Evolutionary conservation across 2,888 invertebrate species (phyloP).

Genomic region (Eupithecia exiguata): DNA sequence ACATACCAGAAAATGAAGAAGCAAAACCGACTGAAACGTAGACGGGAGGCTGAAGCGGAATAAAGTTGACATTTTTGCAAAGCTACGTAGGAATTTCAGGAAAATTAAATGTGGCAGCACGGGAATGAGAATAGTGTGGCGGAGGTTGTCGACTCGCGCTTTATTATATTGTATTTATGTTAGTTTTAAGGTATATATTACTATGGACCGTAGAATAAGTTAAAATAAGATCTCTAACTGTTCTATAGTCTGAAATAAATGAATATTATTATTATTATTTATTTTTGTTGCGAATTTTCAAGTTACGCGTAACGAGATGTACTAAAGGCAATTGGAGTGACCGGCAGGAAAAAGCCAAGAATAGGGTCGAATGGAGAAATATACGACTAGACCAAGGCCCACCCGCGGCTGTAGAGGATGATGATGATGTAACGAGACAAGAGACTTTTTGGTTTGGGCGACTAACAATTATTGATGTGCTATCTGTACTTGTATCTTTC

Average conservation of each 20-base stretch:
- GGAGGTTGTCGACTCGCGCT: constrained; percentile 47
- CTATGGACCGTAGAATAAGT: too few species aligned
- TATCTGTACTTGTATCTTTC: constrained; percentile 17
- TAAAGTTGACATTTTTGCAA: constrained; percentile 84
- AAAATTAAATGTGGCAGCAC: constrained; percentile 84
- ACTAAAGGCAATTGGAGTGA: too few species aligned
- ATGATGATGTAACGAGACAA: too few species aligned
- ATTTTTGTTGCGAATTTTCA: constrained; percentile 65
- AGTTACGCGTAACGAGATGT: constrained; percentile 34
- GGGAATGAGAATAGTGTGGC: constrained; percentile 81
- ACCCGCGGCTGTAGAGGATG: too few species aligned
- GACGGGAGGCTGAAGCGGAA: constrained; percentile 79
- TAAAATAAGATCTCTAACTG: too few species aligned
- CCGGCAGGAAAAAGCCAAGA: too few species aligned
- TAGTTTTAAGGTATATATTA: too few species aligned
- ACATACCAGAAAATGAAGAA: constrained; percentile 81
- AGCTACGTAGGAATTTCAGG: constrained; percentile 83
- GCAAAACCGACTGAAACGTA: constrained; percentile 78
- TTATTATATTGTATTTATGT: too few species aligned
- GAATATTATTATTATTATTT: too few species aligned
- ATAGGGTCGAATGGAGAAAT: too few species aligned
- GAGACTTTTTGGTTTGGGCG: constrained; percentile 15
- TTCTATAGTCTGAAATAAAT: too few species aligned
- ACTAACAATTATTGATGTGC: constrained; percentile 15
- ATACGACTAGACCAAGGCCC: too few species aligned